Evolutionary conservation across 2,888 invertebrate genomes (phyloP).

Genomic region (Mythimna lalbum): DNA sequence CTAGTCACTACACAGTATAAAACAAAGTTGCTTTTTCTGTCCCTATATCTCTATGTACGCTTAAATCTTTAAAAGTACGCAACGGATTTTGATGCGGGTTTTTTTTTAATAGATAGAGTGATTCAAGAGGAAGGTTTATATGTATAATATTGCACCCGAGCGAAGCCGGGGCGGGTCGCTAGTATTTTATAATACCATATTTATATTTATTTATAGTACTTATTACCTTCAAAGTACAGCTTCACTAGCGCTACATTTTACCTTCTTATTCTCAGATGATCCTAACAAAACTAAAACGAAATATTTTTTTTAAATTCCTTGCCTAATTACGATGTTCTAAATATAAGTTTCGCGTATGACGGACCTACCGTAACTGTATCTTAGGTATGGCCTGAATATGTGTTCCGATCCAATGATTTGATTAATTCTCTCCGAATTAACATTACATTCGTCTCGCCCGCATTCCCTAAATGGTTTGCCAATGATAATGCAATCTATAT

Average conservation of each 20-base stretch:
- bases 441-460: slow-evolving; percentile 21
- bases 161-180: too few relatives aligned
- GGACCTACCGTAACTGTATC: slow-evolving; percentile 15
- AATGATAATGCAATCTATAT: background rate
- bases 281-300: too few relatives aligned
- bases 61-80: too few relatives aligned
- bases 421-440: slow-evolving; percentile 51
- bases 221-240: background rate
- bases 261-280: background rate
- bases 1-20: too few relatives aligned
- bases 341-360: background rate
- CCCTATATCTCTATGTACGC: too few relatives aligned
- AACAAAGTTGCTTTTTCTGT: too few relatives aligned
- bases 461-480: slow-evolving; percentile 24
- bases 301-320: background rate
- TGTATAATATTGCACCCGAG: too few relatives aligned
- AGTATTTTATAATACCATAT: too few relatives aligned
- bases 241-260: background rate
- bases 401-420: slow-evolving; percentile 37
- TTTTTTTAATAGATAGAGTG: too few relatives aligned
- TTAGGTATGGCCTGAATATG: slow-evolving; percentile 13
- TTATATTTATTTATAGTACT: too few relatives aligned
- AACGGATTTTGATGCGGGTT: too few relatives aligned
- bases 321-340: background rate
- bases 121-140: too few relatives aligned